Conservation (phyloP, 1,140 invertebrate species). For the Ridgeia piscesae region DNA sequence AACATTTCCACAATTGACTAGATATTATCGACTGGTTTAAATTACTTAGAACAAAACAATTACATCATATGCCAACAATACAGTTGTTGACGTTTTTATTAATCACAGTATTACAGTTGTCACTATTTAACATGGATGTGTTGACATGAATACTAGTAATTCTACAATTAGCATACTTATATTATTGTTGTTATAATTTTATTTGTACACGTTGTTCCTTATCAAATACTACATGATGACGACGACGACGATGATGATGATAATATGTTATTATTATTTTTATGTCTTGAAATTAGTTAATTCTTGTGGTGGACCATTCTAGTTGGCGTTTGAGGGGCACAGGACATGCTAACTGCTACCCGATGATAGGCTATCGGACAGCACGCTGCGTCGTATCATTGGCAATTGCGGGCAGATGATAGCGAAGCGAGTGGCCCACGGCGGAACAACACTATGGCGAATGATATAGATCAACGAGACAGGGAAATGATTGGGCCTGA, state of each 20-base stretch:
- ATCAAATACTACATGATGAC: background rate
- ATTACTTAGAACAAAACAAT: background rate
- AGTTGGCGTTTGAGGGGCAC: background rate
- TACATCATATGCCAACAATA: background rate
- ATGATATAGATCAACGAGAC: background rate
- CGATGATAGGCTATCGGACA: background rate
- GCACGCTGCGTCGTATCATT: background rate
- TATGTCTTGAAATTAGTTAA: too few relatives aligned
- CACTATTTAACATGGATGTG: background rate
- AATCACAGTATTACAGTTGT: background rate
- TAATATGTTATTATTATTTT: background rate
- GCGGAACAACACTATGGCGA: background rate
- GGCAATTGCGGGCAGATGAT: background rate
- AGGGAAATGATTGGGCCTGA: background rate
- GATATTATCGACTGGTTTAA: background rate
- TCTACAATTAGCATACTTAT: too few relatives aligned
- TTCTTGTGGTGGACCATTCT: too few relatives aligned
- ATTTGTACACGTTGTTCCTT: background rate
- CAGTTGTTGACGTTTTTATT: background rate
- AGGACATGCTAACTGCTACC: background rate
- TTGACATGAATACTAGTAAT: too few relatives aligned
- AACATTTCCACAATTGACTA: background rate
- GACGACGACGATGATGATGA: too few relatives aligned
- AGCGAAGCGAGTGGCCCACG: background rate
- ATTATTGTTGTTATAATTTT: too few relatives aligned